phyloP scores from a whole-genome alignment of 1,140 invertebrate species.

The Leptinotarsa defecta region DNA sequence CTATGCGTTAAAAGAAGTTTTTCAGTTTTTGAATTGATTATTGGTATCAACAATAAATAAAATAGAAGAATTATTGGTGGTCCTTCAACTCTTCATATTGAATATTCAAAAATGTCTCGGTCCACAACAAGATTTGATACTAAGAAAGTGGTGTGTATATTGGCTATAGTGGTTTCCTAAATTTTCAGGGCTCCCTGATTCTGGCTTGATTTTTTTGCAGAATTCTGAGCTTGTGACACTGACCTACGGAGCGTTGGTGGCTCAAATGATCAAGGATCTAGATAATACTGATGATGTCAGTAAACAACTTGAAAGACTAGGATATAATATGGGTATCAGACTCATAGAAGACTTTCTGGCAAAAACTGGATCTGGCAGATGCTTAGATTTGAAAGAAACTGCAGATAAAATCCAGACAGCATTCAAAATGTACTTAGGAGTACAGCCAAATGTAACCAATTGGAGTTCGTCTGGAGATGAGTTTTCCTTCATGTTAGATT shows the following conservation, averaged over 20 bases:
- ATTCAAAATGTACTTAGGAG: conserved; percentile 90
- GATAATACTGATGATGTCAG: conserved; percentile 97
- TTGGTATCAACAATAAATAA: not conserved
- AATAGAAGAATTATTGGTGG: not conserved
- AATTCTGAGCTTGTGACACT: conserved; percentile 96
- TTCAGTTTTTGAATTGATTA: no score
- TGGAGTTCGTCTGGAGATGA: conserved; percentile 95
- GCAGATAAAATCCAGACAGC: conserved; percentile 90
- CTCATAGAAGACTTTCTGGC: conserved; percentile 98
- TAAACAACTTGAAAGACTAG: conserved; percentile 90
- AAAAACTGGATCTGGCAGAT: conserved; percentile 85
- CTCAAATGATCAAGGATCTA: conserved; percentile 95
- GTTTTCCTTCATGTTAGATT: conserved; percentile 94
- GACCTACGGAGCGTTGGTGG: conserved; percentile 96
- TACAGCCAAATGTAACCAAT: conserved; percentile 87
- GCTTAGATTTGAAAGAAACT: conserved; percentile 95
- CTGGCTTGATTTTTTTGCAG: conserved; percentile 60
- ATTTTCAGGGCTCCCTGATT: conserved; percentile 36
- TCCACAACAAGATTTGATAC: conserved; percentile 55
- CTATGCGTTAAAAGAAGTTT: no score
- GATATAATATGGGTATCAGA: conserved; percentile 97
- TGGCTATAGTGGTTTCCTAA: conserved; percentile 9
- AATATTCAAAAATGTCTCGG: conserved; percentile 49
- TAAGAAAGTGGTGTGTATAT: conserved; percentile 60
- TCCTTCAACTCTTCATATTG: not conserved